Base-by-base conservation (phyloP, 2,113 vertebrate species). In the Oryzias curvinotus region DNA sequence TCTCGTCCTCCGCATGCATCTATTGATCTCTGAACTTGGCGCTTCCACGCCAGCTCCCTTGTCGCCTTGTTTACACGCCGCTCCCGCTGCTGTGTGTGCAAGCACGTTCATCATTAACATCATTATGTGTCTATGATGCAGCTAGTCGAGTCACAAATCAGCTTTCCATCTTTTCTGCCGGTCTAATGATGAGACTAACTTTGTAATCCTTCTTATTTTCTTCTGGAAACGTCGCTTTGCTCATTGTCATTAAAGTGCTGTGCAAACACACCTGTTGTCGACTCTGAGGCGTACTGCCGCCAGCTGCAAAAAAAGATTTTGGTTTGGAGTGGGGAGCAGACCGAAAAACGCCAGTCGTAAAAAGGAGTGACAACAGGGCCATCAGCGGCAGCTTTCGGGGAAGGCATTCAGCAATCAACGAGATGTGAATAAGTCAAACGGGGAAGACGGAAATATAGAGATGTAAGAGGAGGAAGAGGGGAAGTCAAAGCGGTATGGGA, bases 51-150 rank as follows among this genome's bases (percentile, higher is more conserved):
- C 86, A 83, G 87, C 81, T 90, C 88, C 88, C 88, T 80, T 71
- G 88, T 82, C 30, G 84, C 82, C 87, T 90, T 88, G 86, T 90
- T 90, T 90, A 84, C 88, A 88, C 81, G 85, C 71, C 77, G 65
- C 65, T 62, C 55, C 68, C 7, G 13, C 59, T 0, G 74, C 77
- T 28, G 68, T 53, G 63, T 69, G 66, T 49, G 13, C 67, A 61
- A 36, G 78, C 52, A 21, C 30, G 63, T 66, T 85, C 80, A 88
- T 90, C 85, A 87, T 88, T 87, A 87, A 73, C 84, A 78, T 90
- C 88, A 84, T 88, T 86, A 85, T 74, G 48, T 61, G 75, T 65
- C 77, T 83, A 46, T 78, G 80, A 81, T 84, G 26, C 61, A 21
- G 71, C 72, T 44, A 43, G 71, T 66, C 7, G 56, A 88, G 69